Conservation (phyloP, 2,888 invertebrate species). For the Phalangium opilio region DNA sequence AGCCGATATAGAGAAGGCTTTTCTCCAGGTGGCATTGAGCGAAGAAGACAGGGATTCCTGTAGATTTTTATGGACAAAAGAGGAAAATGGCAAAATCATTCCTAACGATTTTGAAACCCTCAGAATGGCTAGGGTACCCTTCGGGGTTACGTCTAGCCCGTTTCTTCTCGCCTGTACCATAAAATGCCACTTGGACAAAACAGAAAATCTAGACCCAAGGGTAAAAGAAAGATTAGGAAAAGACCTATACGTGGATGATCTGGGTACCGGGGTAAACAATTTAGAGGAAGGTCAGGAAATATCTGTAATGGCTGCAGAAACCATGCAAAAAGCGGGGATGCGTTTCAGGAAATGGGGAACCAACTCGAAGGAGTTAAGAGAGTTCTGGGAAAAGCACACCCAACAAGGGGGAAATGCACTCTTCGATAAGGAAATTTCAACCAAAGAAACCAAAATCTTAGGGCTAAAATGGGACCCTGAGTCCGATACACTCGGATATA, state of each 20-base stretch:
- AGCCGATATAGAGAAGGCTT: slow-evolving; percentile 7
- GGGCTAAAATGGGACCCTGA: too few relatives aligned
- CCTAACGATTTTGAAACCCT: neutral
- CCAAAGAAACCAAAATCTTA: too few relatives aligned
- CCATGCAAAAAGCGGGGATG: neutral
- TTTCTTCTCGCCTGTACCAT: slow-evolving; percentile 1
- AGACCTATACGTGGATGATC: slow-evolving; percentile 3
- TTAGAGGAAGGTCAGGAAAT: neutral
- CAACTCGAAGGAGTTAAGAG: neutral
- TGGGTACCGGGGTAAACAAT: neutral
- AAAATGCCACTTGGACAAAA: slow-evolving; percentile 1
- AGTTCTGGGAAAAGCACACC: neutral
- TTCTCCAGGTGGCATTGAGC: slow-evolving; percentile 3
- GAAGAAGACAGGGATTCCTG: slow-evolving; percentile 2
- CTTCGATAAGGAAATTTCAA: too few relatives aligned
- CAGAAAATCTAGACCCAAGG: neutral
- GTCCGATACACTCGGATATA: too few relatives aligned
- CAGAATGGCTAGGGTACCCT: neutral
- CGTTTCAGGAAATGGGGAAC: slow-evolving; percentile 2
- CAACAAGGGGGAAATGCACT: too few relatives aligned
- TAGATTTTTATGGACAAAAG: slow-evolving; percentile 4
- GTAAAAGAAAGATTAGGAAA: neutral
- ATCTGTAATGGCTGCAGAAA: neutral
- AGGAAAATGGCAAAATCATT: neutral
- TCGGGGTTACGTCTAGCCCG: slow-evolving; percentile 2